Evolutionary conservation across 2,113 vertebrate species (phyloP).

Genomic region (Cairina moschata): DNA sequence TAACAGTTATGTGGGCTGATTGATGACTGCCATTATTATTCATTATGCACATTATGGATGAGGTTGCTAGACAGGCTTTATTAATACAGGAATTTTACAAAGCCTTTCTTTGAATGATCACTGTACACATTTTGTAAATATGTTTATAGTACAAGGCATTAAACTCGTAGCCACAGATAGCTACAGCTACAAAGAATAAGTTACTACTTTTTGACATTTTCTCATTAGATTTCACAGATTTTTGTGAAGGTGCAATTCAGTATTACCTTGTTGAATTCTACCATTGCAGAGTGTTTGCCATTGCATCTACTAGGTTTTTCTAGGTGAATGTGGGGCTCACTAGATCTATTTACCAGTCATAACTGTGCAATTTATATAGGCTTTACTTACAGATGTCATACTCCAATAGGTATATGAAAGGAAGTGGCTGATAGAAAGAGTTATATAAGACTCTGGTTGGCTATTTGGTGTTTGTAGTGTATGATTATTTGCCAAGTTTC

Average conservation of each 20-base stretch:
- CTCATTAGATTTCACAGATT: neutral
- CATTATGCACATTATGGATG: conserved; percentile 6
- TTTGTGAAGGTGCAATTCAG: neutral
- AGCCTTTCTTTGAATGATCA: neutral
- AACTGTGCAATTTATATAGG: fast-evolving
- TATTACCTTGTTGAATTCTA: neutral
- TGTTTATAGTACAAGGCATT: neutral
- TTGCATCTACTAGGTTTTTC: neutral
- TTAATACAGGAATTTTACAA: conserved; percentile 34
- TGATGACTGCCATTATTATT: conserved; percentile 29
- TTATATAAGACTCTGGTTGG: neutral
- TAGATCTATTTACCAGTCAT: neutral
- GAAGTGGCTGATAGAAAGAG: neutral
- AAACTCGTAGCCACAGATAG: neutral
- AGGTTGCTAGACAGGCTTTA: neutral
- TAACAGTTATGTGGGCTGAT: conserved; percentile 22
- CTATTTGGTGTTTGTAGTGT: neutral
- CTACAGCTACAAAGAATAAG: neutral
- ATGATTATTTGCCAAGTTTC: neutral
- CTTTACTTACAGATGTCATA: neutral
- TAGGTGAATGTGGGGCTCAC: neutral
- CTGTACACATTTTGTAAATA: neutral
- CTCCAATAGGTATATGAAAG: neutral
- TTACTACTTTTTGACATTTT: neutral
- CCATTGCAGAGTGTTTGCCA: neutral